Evolutionary conservation across 2,113 vertebrate genomes (phyloP).

Genomic region (Xiphorhynchus elegans): DNA sequence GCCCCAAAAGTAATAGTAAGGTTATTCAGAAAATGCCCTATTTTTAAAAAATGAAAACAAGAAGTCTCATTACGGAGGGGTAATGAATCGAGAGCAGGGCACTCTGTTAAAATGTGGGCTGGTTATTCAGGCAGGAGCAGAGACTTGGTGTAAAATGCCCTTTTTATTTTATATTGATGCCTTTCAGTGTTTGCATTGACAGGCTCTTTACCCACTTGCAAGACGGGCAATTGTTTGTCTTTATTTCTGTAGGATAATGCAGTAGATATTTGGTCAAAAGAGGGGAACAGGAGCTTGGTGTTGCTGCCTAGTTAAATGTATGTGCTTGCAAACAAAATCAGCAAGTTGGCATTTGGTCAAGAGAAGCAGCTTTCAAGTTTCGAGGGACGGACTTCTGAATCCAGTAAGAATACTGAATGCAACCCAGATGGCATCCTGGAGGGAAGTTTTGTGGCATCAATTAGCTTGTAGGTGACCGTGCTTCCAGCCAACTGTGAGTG

Average conservation of each 20-base stretch:
- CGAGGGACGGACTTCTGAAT: constrained; percentile 8
- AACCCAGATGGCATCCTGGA: constrained; percentile 60
- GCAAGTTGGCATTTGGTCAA: constrained; percentile 46
- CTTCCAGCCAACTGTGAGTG: constrained; percentile 52
- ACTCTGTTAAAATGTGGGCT: background rate
- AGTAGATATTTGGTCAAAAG: background rate
- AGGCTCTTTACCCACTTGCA: background rate
- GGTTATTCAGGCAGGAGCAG: background rate
- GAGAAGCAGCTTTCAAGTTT: constrained; percentile 53
- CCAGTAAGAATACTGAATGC: constrained; percentile 24
- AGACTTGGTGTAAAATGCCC: background rate
- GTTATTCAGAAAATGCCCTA: background rate
- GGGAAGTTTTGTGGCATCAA: constrained; percentile 64
- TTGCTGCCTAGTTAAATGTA: background rate
- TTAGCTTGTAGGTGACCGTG: constrained; percentile 62
- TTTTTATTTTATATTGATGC: background rate
- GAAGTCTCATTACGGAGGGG: background rate
- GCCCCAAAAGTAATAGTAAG: background rate
- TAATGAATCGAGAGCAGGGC: background rate
- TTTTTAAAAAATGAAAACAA: background rate
- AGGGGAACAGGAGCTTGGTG: background rate
- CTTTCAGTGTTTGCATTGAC: background rate
- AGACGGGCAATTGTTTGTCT: background rate
- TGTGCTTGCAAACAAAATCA: constrained; percentile 61
- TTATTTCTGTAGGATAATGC: background rate